A percentile compares a stretch with the other conserved stretches of the same genome.
Conservation (phyloP, 37 sponge, comb jelly and placozoan genomes). For the Spongilla lacustris region DNA sequence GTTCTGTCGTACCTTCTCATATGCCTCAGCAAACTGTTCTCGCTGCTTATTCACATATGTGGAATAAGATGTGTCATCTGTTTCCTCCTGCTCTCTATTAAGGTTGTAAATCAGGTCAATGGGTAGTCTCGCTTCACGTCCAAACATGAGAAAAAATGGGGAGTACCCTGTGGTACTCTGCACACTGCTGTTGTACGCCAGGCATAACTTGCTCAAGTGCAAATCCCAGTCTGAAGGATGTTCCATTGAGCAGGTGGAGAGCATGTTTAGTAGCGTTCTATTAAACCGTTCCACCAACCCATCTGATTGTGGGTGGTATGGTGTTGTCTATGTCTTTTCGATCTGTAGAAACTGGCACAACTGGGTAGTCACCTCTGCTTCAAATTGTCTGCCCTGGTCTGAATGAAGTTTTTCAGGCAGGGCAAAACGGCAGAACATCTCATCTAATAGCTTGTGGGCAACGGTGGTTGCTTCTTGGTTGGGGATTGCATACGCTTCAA, state of each 20-base stretch:
- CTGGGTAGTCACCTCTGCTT: neutral
- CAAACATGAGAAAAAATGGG: no score
- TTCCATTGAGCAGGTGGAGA: constrained; percentile 5
- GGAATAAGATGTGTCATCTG: no score
- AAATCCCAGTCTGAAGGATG: constrained; percentile 28
- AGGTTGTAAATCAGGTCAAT: constrained; percentile 8
- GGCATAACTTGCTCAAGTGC: neutral
- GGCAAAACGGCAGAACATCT: constrained; percentile 16
- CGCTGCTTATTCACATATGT: no score
- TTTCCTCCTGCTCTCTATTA: constrained; percentile 14
- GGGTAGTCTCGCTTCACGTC: constrained; percentile 22
- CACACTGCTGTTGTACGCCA: constrained; percentile 21
- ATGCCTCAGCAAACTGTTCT: no score
- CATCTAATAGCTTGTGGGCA: constrained; percentile 17
- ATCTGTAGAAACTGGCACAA: neutral
- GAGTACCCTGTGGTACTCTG: no score
- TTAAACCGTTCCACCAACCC: constrained; percentile 47
- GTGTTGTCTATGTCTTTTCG: constrained; percentile 22
- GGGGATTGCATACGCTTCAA: no score
- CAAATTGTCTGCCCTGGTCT: constrained; percentile 32
- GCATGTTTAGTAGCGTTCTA: constrained; percentile 14
- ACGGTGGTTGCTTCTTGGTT: no score
- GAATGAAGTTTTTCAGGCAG: constrained; percentile 22
- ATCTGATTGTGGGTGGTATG: constrained; percentile 20
- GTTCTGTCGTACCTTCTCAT: no score